phyloP scores from a whole-genome alignment of 2,797 vertebrate species.

The Pristis pectinata region DNA sequence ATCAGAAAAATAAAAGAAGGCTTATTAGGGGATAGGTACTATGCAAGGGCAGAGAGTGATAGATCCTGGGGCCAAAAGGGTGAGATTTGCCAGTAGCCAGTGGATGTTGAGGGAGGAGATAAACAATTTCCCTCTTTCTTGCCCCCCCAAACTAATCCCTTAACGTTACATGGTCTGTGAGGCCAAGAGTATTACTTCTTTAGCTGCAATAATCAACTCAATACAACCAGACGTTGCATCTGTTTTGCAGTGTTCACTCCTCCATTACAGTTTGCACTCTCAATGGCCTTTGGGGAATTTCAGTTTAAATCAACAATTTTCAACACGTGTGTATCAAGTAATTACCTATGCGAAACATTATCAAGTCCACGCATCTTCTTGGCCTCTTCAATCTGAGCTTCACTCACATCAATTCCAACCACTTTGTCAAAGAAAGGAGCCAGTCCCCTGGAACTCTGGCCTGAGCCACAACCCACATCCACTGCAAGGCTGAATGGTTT shows the following conservation, averaged over 20 bases:
- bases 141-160: too few relatives aligned
- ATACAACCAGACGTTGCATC: neutral
- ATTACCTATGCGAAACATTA: slow-evolving; percentile 59
- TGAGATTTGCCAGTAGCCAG: too few relatives aligned
- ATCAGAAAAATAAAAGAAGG: too few relatives aligned
- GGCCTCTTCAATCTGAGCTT: slow-evolving; percentile 59
- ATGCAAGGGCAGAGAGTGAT: too few relatives aligned
- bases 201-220: neutral
- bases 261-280: neutral
- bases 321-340: neutral
- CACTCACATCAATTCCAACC: slow-evolving; percentile 60
- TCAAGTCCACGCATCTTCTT: slow-evolving; percentile 45
- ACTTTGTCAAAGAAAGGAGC: slow-evolving; percentile 57
- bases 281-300: neutral
- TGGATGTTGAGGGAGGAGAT: too few relatives aligned
- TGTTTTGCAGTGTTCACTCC: neutral
- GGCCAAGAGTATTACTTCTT: neutral
- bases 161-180: too few relatives aligned
- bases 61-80: too few relatives aligned
- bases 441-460: slow-evolving; percentile 54
- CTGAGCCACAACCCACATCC: slow-evolving; percentile 65
- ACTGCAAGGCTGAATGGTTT: slow-evolving; percentile 54
- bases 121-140: too few relatives aligned
- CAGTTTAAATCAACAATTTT: neutral
- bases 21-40: too few relatives aligned